Conservation (phyloP, 2,113 vertebrate genomes). For the Tiliqua scincoides region DNA sequence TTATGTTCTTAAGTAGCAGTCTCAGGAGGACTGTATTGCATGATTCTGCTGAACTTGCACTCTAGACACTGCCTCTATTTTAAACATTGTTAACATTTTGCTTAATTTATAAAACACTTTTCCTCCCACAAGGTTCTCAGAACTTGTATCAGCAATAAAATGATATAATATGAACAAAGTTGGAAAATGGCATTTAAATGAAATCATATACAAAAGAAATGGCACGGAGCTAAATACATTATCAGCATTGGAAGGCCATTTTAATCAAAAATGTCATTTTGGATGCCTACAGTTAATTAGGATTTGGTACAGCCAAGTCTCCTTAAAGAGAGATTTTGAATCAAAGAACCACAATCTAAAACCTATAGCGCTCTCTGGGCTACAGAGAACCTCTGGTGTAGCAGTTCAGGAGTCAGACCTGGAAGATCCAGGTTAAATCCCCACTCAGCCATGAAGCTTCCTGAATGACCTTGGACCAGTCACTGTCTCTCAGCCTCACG, state of each 20-base stretch:
- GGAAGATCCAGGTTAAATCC: too few species aligned
- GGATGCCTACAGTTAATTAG: background rate
- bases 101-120: background rate
- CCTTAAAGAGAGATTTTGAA: too few species aligned
- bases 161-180: background rate
- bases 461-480: too few species aligned
- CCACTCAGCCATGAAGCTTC: too few species aligned
- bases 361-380: too few species aligned
- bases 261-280: background rate
- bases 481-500: too few species aligned
- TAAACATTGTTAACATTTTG: background rate
- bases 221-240: background rate
- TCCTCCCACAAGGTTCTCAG: background rate
- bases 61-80: too few species aligned
- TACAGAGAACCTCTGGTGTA: too few species aligned
- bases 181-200: background rate
- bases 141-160: background rate
- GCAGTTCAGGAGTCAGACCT: too few species aligned
- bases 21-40: background rate
- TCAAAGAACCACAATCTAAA: too few species aligned
- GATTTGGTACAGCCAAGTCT: too few species aligned
- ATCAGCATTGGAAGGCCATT: background rate
- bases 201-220: background rate
- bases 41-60: background rate
- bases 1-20: background rate